phyloP scores from a whole-genome alignment of 2,113 vertebrate genomes.

The Caranx melampygus region DNA sequence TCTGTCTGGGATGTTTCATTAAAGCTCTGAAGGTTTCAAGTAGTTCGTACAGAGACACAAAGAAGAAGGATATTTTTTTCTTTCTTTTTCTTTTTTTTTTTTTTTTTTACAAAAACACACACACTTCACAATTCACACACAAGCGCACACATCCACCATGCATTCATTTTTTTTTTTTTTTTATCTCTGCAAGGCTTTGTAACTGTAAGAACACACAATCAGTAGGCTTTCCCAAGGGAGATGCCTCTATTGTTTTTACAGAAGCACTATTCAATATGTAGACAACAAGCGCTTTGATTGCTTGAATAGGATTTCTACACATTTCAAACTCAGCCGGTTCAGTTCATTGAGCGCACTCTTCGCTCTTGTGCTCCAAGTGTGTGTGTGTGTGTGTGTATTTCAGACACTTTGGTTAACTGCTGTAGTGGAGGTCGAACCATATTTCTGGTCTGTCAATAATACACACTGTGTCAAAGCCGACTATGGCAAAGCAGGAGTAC shows the following conservation, averaged over 20 bases:
- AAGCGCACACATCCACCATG: slow-evolving; percentile 53
- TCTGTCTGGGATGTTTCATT: slow-evolving; percentile 78
- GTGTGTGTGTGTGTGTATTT: slow-evolving; percentile 71
- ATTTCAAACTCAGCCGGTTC: slow-evolving; percentile 58
- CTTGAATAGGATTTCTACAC: slow-evolving; percentile 68
- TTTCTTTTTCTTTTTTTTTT: slow-evolving; percentile 3
- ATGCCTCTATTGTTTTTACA: slow-evolving; percentile 67
- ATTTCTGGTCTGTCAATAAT: slow-evolving; percentile 65
- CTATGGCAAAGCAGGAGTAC: slow-evolving; percentile 78
- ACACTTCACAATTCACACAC: slow-evolving; percentile 13
- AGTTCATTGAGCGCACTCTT: slow-evolving; percentile 51
- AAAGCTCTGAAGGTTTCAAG: slow-evolving; percentile 86
- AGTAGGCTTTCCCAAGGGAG: slow-evolving; percentile 58
- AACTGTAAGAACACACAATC: slow-evolving; percentile 69
- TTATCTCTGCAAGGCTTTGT: slow-evolving; percentile 76
- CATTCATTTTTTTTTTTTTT: slow-evolving; percentile 50
- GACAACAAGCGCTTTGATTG: slow-evolving; percentile 78
- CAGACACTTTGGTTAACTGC: slow-evolving; percentile 84
- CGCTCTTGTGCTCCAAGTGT: slow-evolving; percentile 67
- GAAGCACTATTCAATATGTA: slow-evolving; percentile 72
- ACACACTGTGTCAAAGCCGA: slow-evolving; percentile 69
- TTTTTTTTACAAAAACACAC: slow-evolving; percentile 50
- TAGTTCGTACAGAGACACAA: slow-evolving; percentile 78
- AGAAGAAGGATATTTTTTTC: slow-evolving; percentile 29
- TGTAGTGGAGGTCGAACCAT: slow-evolving; percentile 63